phyloP scores from a whole-genome alignment of 2,113 vertebrate species.

The Siniperca knerii region DNA sequence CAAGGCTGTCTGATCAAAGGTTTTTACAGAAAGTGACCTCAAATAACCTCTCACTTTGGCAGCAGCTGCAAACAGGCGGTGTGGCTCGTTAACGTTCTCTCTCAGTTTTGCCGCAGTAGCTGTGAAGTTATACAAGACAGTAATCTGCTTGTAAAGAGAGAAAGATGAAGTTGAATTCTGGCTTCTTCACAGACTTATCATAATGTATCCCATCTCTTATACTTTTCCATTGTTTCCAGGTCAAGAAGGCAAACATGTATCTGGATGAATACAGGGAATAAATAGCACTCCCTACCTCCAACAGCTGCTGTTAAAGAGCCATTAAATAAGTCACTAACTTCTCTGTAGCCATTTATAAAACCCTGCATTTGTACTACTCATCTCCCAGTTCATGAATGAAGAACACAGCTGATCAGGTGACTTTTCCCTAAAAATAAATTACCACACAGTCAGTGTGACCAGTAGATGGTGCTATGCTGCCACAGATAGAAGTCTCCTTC shows the following conservation, averaged over 20 bases:
- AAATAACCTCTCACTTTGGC: conserved; percentile 29
- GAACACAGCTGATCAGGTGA: neutral
- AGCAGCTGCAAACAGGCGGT: conserved; percentile 3
- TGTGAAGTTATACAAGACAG: neutral
- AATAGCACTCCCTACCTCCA: neutral
- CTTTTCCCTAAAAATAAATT: neutral
- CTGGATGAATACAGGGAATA: neutral
- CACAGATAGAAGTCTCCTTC: neutral
- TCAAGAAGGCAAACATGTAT: neutral
- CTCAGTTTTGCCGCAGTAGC: neutral
- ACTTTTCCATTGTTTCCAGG: neutral
- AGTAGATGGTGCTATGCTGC: conserved; percentile 50
- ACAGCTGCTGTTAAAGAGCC: neutral
- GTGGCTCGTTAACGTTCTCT: conserved; percentile 4
- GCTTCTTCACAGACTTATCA: neutral
- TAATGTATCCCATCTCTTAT: neutral
- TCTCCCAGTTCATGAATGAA: neutral
- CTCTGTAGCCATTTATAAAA: neutral
- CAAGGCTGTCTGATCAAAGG: conserved; percentile 17
- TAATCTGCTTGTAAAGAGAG: neutral
- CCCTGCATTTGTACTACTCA: too few species aligned
- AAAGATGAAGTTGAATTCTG: neutral
- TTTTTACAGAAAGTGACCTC: neutral
- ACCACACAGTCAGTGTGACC: neutral
- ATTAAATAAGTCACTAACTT: neutral